Evolutionary conservation across 2,797 vertebrate genomes (phyloP).

Genomic region (Capromys pilorides): DNA sequence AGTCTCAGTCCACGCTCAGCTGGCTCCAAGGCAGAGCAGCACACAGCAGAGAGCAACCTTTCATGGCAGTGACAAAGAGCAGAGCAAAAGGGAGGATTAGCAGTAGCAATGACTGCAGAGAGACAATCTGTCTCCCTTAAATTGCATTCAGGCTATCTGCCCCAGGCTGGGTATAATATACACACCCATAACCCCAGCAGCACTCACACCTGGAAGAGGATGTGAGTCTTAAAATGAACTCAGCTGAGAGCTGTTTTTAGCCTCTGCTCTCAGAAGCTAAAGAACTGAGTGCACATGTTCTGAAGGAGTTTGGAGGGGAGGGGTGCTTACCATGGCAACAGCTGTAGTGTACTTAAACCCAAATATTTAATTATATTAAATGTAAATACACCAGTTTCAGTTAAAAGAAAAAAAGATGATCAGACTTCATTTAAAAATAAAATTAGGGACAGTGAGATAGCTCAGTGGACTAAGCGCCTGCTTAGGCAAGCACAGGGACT

Average conservation of each 20-base stretch:
- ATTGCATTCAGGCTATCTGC: no score
- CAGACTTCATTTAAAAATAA: background rate
- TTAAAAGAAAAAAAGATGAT: conserved; percentile 11
- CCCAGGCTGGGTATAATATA: background rate
- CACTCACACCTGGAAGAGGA: background rate
- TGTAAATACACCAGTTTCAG: conserved; percentile 34
- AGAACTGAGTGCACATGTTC: background rate
- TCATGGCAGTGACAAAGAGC: no score
- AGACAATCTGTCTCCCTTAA: no score
- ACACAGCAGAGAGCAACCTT: no score
- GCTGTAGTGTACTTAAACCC: background rate
- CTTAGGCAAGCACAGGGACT: no score
- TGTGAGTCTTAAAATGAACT: background rate
- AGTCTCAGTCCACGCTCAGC: no score
- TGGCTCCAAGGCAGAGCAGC: no score
- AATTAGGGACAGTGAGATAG: no score
- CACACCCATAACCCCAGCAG: no score
- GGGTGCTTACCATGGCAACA: background rate
- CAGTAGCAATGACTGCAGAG: no score
- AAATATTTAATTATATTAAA: background rate
- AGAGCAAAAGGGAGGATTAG: no score
- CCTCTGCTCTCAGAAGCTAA: background rate
- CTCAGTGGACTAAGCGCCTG: no score
- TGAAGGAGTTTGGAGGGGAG: background rate
- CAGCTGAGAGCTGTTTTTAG: background rate